Base-by-base conservation (phyloP, 2,113 vertebrate species). In the Chamaea fasciata region DNA sequence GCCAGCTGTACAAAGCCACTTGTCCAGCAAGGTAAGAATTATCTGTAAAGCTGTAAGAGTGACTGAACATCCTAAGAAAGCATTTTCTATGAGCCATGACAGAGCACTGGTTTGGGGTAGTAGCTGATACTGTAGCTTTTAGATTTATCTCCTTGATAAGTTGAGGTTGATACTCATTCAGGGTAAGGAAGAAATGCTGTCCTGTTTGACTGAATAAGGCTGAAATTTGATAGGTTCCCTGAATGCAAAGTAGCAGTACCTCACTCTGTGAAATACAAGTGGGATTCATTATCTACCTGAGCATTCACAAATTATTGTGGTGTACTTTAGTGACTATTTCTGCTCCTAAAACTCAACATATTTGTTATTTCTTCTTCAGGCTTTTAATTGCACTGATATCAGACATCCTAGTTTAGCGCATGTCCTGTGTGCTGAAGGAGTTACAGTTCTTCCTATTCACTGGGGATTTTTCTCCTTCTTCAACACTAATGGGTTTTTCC, bases 1-100 rank as follows among this genome's bases (percentile, higher is more conserved):
- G 96, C 89, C 95, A 96, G 44, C 69, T 98, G 67, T 98, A 98
- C 94, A 98, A 98, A 98, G 98, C 98, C 87, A 99, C 97, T 57
- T 98, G 98, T 94, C 98, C 98, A 94, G 98, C 98, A 84, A 97
- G 98, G 98, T 99, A 96, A 94, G 96, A 53, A 60, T 44, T 93
- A 53, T n/a, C 63, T 91, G 5, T 69, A 70, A 83, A 94, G 50
- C 64, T 83, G 46, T 57, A 86, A 68, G 64, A 79, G 35, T 60
- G 88, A 24, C 78, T 88, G 17, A 68, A 35, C 78, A 18, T 65
- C 42, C 50, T 68, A 50, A 63, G 41, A 27, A 77, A 78, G 23
- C 0, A 0, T 84, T 59, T 71, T 35, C 69, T 47, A 19, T 68
- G 37, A 91, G 52, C 21, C 10, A 30, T 73, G 15, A 11, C 14